Conservation (phyloP, 2,888 invertebrate species). For the Drosophila algonquin region DNA sequence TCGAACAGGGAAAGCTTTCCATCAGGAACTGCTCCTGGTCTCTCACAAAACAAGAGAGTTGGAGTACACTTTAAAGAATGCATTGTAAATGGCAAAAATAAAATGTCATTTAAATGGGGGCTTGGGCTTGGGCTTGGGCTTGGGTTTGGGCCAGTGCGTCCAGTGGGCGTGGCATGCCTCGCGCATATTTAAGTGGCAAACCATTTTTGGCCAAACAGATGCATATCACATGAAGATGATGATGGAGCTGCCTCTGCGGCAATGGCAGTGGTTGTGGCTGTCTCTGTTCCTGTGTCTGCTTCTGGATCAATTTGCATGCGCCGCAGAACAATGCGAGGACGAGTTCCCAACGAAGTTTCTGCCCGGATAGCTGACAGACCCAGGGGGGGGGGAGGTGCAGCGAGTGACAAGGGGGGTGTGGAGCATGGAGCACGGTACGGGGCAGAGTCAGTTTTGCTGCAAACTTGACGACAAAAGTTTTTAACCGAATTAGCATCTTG, state of each 20-base stretch:
- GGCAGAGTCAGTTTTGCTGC: conserved; percentile 54
- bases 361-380: conserved; percentile 45
- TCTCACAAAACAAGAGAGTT: too few species aligned
- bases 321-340: conserved; percentile 63
- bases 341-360: conserved; percentile 57
- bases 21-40: not conserved
- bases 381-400: conserved; percentile 3
- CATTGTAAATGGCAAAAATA: not conserved
- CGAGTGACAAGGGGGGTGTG: conserved; percentile 6
- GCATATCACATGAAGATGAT: conserved; percentile 72
- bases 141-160: not conserved
- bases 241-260: conserved; percentile 46
- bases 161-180: not conserved
- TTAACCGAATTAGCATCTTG: conserved; percentile 79
- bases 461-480: conserved; percentile 77
- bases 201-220: conserved; percentile 54
- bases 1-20: not conserved
- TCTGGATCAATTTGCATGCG: conserved; percentile 67
- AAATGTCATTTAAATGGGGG: not conserved
- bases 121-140: not conserved
- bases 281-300: conserved; percentile 8
- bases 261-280: conserved; percentile 1
- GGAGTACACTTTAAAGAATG: not conserved
- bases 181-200: conserved; percentile 18
- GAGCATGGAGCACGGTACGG: not conserved